phyloP scores from a whole-genome alignment of 1,140 invertebrate genomes.

The Calliopsis andreniformis region DNA sequence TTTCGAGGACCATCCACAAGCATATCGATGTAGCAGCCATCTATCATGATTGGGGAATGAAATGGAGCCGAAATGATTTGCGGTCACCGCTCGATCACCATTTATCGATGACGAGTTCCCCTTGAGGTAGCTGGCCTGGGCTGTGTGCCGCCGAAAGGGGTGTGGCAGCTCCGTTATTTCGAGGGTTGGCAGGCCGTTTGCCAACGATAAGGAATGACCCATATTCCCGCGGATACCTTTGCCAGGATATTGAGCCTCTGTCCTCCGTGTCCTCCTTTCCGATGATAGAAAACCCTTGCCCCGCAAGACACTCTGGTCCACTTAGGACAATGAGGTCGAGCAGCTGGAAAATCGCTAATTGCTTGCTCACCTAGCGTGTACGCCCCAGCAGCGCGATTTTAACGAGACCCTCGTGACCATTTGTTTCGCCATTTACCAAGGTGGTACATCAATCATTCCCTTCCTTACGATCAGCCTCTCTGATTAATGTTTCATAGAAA shows the following conservation, averaged over 20 bases:
- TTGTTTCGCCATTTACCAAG: neutral
- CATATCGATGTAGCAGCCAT: constrained; percentile 15
- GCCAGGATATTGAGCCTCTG: constrained; percentile 34
- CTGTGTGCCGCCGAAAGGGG: constrained; percentile 22
- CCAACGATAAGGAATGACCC: constrained; percentile 55
- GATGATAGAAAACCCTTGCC: constrained; percentile 22
- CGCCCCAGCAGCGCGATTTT: constrained; percentile 7
- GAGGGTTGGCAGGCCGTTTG: constrained; percentile 41
- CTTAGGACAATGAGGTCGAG: constrained; percentile 26
- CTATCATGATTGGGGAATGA: constrained; percentile 33
- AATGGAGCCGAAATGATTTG: constrained; percentile 56
- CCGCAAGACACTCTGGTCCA: constrained; percentile 9
- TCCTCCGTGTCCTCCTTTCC: constrained; percentile 18
- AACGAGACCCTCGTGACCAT: neutral
- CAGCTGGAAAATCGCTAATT: constrained; percentile 36
- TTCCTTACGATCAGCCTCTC: too few species aligned
- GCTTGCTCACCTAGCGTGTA: neutral
- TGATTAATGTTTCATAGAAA: too few species aligned
- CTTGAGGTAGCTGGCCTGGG: neutral
- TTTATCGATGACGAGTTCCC: constrained; percentile 40
- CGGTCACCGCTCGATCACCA: constrained; percentile 31
- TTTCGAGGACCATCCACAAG: neutral
- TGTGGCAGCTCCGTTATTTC: constrained; percentile 48
- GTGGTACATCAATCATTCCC: too few species aligned
- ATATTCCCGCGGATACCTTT: constrained; percentile 50